Percentiles rank a stretch among this genome's conserved stretches.
Conservation (phyloP, 2,113 vertebrate genomes). For the Leuciscus idus region DNA sequence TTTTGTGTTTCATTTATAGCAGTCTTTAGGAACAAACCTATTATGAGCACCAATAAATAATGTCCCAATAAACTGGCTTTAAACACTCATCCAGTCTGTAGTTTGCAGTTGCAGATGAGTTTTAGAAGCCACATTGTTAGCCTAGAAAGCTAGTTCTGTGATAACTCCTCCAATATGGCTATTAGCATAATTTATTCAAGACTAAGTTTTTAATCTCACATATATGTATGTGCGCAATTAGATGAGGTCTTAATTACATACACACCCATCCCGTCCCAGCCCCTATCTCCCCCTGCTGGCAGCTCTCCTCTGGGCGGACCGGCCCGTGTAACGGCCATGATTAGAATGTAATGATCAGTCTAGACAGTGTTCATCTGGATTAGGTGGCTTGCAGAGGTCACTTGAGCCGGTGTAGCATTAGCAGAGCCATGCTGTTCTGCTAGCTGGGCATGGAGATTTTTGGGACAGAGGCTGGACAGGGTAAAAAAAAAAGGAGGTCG, state of each 20-base stretch:
- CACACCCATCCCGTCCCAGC: conserved; percentile 59
- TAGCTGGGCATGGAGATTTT: conserved; percentile 26
- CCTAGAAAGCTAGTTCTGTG: background rate
- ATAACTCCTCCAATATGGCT: background rate
- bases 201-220: background rate
- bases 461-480: background rate
- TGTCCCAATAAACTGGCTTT: background rate
- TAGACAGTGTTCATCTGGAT: conserved; percentile 79
- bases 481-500: background rate
- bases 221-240: background rate
- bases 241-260: conserved; percentile 62
- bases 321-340: conserved; percentile 51
- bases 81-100: background rate
- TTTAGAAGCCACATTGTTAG: conserved; percentile 1
- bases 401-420: conserved; percentile 49
- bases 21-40: background rate
- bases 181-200: conserved; percentile 29
- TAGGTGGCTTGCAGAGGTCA: conserved; percentile 63
- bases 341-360: conserved; percentile 77
- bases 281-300: conserved; percentile 54
- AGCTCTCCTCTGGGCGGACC: conserved; percentile 13
- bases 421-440: conserved; percentile 44
- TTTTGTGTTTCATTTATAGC: background rate
- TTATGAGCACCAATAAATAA: background rate
- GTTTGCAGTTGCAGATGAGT: background rate